Evolutionary conservation across 1,140 invertebrate species (phyloP), one percentile per base, ranked within the genome.

Genomic region (Diploscapter pachys): DNA sequence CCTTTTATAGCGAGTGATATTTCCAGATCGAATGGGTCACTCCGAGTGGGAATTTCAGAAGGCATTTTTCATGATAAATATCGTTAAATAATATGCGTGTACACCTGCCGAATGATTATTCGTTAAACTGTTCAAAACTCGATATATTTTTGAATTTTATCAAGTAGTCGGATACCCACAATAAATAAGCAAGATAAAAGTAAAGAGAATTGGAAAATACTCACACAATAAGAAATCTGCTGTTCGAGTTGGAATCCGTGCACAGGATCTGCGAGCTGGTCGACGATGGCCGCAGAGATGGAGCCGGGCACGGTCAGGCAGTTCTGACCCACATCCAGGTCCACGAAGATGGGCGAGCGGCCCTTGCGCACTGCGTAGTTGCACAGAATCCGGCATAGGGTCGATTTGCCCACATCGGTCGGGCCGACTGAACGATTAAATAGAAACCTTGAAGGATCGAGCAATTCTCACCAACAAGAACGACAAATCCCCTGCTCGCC

Each of bases 381-480:
- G 0, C 97, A 87, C 3, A 99, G 87, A 78, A 99, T 90, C 67
- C 91, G 89, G 80, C 92, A 93, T 0, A 99, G 83, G 0, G 94
- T 96, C 57, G 93, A 94, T 87, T 99, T 99, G 4, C 97, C 96
- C 5, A 98, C 95, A 88, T 98, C 95, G 51, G 89, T 90, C 0
- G 96, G 95, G 3, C 96, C 96, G 3, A 95, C 93, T 70, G 68
- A 13, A 9, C 5, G 13, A 6, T 49, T 63, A 6, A 63, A 72
- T 8, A 51, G 52, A 9, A 53, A 13, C 9, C n/a, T n/a, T 62
- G 50, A 8, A 72, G 2, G 9, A 3, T 55, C 63, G n/a, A 54
- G 48, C n/a, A 70, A 51, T 11, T 9, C 2, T 11, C 5, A 5
- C 4, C 13, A 55, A 54, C 6, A n/a, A 64, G 54, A 59, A 67